phyloP scores from a whole-genome alignment of 2,888 invertebrate genomes.

The Aricia artaxerxes region DNA sequence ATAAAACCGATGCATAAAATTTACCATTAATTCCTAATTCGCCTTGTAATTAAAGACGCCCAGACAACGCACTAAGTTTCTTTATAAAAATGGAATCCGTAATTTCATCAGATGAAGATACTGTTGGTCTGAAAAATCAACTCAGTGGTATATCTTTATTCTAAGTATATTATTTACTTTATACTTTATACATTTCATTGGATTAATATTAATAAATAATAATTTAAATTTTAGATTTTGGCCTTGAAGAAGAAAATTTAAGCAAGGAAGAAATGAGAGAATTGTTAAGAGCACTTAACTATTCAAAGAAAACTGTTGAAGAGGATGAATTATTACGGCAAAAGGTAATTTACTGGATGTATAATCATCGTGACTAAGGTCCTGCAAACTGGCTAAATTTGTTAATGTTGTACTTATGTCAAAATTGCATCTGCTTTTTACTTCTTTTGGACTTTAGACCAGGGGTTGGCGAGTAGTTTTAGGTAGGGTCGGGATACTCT shows the following conservation, averaged over 20 bases:
- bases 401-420: no score
- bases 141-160: constrained; percentile 55
- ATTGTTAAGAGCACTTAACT: constrained; percentile 66
- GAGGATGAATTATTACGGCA: constrained; percentile 59
- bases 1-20: background rate
- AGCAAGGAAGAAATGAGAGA: constrained; percentile 74
- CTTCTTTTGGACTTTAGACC: no score
- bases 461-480: no score
- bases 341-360: constrained; percentile 44
- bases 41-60: background rate
- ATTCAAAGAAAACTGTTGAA: constrained; percentile 65
- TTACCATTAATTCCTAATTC: background rate
- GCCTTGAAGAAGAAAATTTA: constrained; percentile 69
- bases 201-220: background rate
- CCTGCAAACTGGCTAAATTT: no score
- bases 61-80: background rate
- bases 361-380: background rate
- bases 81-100: constrained; percentile 47
- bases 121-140: constrained; percentile 63
- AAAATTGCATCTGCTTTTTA: no score
- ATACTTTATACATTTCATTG: background rate
- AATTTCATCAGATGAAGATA: constrained; percentile 57
- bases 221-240: constrained; percentile 59
- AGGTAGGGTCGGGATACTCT: no score
- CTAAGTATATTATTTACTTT: background rate